A percentile compares a stretch with the other conserved stretches of the same genome.
Evolutionary conservation across 2,113 vertebrate genomes (phyloP).

Genomic region (Menidia beryllina): DNA sequence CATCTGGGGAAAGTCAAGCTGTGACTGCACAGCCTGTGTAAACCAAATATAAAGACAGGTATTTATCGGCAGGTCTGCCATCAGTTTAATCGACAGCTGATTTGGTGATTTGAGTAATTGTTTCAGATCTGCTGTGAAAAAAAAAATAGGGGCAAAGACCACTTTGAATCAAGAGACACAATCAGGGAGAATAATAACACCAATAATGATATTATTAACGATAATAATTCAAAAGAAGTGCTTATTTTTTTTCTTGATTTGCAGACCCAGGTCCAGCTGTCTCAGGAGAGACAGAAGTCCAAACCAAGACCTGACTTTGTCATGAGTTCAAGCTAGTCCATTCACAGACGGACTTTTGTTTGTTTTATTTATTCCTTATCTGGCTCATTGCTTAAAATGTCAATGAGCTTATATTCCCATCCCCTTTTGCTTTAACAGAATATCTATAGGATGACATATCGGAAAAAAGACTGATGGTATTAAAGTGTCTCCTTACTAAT

Average conservation of each 20-base stretch:
- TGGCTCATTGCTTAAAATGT: not conserved
- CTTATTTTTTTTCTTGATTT: constrained; percentile 32
- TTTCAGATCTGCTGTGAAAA: not conserved
- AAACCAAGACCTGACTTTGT: constrained; percentile 2
- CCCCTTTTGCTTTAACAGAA: constrained; percentile 3
- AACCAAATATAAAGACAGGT: constrained; percentile 4
- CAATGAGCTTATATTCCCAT: not conserved
- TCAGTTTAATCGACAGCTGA: not conserved
- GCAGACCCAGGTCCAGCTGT: constrained; percentile 11
- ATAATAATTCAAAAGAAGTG: not conserved
- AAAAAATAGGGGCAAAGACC: not conserved
- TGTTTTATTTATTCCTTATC: not conserved
- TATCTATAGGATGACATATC: not conserved
- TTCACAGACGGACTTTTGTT: not conserved
- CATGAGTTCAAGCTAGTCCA: not conserved
- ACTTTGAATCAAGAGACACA: not conserved
- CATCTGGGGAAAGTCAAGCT: constrained; percentile 5
- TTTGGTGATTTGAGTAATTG: not conserved
- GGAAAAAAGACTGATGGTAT: not conserved
- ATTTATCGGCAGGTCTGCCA: constrained; percentile 10
- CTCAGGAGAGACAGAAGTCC: constrained; percentile 25
- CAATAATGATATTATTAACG: not conserved
- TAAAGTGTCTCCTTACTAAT: not conserved
- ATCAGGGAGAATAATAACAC: not conserved
- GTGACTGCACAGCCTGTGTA: constrained; percentile 8